Conservation (phyloP, 2,113 vertebrate genomes). For the Leptosomus discolor region DNA sequence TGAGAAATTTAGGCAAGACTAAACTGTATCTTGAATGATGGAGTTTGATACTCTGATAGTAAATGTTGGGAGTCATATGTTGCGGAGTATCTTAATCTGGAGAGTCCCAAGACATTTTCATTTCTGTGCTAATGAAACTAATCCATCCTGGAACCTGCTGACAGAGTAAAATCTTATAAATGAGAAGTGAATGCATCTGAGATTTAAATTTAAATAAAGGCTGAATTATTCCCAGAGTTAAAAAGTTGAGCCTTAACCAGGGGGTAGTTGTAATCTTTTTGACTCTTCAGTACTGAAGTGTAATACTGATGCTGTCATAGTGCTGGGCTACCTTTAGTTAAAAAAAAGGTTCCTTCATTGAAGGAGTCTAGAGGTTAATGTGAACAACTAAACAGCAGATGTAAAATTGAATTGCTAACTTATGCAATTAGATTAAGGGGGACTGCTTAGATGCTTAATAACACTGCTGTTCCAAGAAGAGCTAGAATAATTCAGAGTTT, state of each 20-base stretch:
- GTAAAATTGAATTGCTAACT: neutral
- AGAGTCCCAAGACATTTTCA: neutral
- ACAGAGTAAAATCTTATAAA: neutral
- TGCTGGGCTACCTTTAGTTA: neutral
- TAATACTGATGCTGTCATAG: neutral
- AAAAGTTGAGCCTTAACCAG: neutral
- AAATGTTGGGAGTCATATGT: neutral
- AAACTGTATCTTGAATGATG: neutral
- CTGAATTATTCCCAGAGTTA: neutral
- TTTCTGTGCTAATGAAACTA: neutral
- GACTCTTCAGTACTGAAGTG: neutral
- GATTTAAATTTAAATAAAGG: neutral
- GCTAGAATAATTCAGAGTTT: neutral
- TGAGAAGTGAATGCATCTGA: neutral
- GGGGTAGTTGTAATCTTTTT: neutral
- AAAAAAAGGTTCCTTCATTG: neutral
- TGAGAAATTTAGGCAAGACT: neutral
- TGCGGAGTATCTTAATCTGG: neutral
- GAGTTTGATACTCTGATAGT: neutral
- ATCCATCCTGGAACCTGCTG: neutral
- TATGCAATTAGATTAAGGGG: neutral
- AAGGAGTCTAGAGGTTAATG: constrained; percentile 17
- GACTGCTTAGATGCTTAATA: neutral
- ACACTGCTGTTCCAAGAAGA: neutral
- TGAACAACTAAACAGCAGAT: neutral